Evolutionary conservation across 37 sponge, comb jelly and placozoan species (phyloP), one percentile per base, ranked within the genome.

Genomic region (Crambe crambe): DNA sequence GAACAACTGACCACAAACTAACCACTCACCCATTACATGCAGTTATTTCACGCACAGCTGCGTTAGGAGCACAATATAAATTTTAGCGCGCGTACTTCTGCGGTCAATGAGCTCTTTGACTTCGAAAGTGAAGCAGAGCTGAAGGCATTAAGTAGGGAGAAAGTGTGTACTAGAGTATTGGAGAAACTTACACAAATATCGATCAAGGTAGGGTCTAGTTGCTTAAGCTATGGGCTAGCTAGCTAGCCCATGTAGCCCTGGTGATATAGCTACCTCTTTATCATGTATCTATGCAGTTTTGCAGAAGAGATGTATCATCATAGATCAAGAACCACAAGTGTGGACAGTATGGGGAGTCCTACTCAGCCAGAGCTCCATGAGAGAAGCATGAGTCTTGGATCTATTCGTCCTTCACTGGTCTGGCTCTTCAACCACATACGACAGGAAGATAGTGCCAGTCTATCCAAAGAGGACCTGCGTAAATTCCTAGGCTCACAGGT

Each of bases 391-490:
- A 86, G 86, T 51, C 47, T 85, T 1, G 41, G 87, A 0, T 56
- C 75, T 2, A 64, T 68, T 21, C 37, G 87, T 8, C 87, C 87
- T 9, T 80, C 80, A 0, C 60, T 87, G 12, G 60, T 58, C 23
- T 65, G 74, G 69, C 65, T 87, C 35, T 87, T 87, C 79, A 71
- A 80, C 58, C 87, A 80, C 42, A 78, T 86, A 6, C 79, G 86
- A 22, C 73, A 40, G 23, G 87, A 87, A 43, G 70, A 85, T 58
- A 63, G 65, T 23, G 79, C 80, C 8, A 75, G 60, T n/a, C 72
- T 90, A 26, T 71, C 82, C 25, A 85, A 90, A 75, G 83, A 85
- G 5, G 91, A 90, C 74, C 76, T 90, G 3, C 31, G 62, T 0
- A 42, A 51, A 17, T 44, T 90, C 41, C 43, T 85, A 3, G 81